phyloP scores from a whole-genome alignment of 2,113 vertebrate species.

The Eptesicus fuscus region DNA sequence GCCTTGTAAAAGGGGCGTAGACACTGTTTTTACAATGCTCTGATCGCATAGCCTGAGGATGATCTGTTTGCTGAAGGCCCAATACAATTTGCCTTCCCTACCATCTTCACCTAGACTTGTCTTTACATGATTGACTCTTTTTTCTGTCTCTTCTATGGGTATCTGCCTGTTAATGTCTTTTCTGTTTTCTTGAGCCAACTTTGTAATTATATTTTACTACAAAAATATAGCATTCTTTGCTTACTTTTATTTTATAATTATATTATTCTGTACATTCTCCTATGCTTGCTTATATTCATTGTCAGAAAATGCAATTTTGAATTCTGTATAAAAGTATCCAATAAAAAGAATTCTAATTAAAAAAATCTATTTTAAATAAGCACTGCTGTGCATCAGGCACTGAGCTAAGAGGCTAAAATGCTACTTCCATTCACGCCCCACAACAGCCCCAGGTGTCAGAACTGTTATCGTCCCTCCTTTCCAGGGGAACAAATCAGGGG shows the following conservation, averaged over 20 bases:
- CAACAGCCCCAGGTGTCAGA: not conserved
- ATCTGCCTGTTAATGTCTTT: not conserved
- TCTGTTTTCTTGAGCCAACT: not conserved
- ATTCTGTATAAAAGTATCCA: not conserved
- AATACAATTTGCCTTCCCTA: not conserved
- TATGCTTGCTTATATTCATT: not conserved
- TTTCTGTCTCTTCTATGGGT: not conserved
- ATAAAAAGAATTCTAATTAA: not conserved
- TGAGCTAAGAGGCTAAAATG: not conserved
- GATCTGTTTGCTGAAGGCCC: not conserved
- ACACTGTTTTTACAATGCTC: not conserved
- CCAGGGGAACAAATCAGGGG: not conserved
- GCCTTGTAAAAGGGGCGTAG: not conserved
- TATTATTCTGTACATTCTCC: not conserved
- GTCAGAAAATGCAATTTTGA: slow-evolving; percentile 16
- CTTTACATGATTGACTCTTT: not conserved
- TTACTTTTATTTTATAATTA: slow-evolving; percentile 3
- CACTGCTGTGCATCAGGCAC: not conserved
- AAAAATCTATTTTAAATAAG: not conserved
- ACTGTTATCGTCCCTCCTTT: not conserved
- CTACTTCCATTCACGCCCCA: not conserved
- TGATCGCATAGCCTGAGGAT: not conserved
- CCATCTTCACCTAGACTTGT: not conserved
- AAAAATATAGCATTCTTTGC: not conserved
- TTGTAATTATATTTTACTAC: not conserved